Evolutionary conservation across 1,140 invertebrate genomes (phyloP).

Genomic region (Drosophila nikananu): DNA sequence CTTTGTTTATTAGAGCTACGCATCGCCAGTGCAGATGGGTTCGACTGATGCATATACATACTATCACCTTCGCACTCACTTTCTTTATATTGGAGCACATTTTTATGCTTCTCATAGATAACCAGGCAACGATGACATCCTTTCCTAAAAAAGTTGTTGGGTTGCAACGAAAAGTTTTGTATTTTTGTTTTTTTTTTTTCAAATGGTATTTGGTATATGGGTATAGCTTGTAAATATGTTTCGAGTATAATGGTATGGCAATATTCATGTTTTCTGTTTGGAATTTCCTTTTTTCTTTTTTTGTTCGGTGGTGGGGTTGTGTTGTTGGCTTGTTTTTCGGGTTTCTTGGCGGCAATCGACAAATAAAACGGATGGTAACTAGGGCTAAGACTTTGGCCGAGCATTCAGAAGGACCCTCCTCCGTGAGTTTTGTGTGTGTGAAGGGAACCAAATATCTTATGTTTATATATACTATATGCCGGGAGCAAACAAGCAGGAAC

Average conservation of each 20-base stretch:
- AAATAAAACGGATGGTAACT: slow-evolving; percentile 44
- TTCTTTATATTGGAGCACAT: slow-evolving; percentile 98
- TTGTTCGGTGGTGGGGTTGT: slow-evolving; percentile 31
- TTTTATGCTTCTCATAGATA: slow-evolving; percentile 96
- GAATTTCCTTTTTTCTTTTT: slow-evolving; percentile 7
- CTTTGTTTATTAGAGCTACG: slow-evolving; percentile 85
- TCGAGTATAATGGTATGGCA: slow-evolving; percentile 33
- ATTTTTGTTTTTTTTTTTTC: slow-evolving; percentile 22
- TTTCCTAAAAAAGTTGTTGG: slow-evolving; percentile 84
- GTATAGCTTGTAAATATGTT: slow-evolving; percentile 43
- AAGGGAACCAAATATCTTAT: slow-evolving; percentile 24
- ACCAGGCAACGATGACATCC: slow-evolving; percentile 94
- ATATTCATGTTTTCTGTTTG: slow-evolving; percentile 25
- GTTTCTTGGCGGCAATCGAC: slow-evolving; percentile 39
- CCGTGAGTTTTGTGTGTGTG: slow-evolving; percentile 15
- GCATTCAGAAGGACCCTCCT: slow-evolving; percentile 35
- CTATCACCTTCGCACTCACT: slow-evolving; percentile 91
- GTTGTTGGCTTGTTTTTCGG: slow-evolving; percentile 44
- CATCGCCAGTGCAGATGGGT: slow-evolving; percentile 85
- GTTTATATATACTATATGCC: slow-evolving; percentile 10
- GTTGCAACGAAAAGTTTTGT: slow-evolving; percentile 78
- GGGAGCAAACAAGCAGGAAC: slow-evolving; percentile 25
- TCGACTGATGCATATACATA: slow-evolving; percentile 86
- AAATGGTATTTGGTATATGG: slow-evolving; percentile 43
- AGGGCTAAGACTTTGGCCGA: slow-evolving; percentile 41